Conservation (phyloP, 1,140 invertebrate species). For the Drosophila mauritiana region DNA sequence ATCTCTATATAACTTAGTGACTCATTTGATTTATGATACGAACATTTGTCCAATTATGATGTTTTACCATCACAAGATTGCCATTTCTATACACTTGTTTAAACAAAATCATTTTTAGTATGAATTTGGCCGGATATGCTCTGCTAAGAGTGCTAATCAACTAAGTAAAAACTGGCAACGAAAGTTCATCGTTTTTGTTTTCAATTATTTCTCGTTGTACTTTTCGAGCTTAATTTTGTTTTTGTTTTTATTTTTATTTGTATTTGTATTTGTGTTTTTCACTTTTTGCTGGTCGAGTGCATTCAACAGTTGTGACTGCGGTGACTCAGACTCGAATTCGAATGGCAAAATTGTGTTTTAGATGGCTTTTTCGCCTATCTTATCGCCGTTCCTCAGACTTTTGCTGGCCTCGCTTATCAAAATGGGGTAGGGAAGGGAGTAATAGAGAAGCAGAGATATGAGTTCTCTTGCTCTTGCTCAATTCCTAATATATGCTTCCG, state of each 20-base stretch:
- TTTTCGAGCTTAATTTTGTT: slow-evolving; percentile 9
- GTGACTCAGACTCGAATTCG: slow-evolving; percentile 31
- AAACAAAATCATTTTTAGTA: too few relatives aligned
- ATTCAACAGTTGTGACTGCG: slow-evolving; percentile 37
- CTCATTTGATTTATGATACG: not conserved
- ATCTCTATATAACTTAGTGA: not conserved
- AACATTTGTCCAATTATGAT: not conserved
- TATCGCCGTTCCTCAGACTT: slow-evolving; percentile 39
- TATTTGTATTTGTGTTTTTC: slow-evolving; percentile 10
- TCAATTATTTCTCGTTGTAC: slow-evolving; percentile 40
- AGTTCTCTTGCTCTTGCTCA: slow-evolving; percentile 4
- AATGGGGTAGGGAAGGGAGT: slow-evolving; percentile 8
- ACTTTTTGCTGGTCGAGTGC: slow-evolving; percentile 30
- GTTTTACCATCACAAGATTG: too few relatives aligned
- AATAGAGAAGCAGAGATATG: slow-evolving; percentile 39
- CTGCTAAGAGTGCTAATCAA: not conserved
- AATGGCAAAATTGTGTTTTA: slow-evolving; percentile 29
- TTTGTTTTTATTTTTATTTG: too few relatives aligned
- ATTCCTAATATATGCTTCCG: slow-evolving; percentile 14
- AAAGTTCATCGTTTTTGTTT: slow-evolving; percentile 22
- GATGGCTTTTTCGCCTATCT: slow-evolving; percentile 36
- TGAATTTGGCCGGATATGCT: slow-evolving; percentile 1
- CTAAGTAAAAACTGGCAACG: slow-evolving; percentile 9
- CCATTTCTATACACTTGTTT: too few relatives aligned
- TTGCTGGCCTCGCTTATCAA: slow-evolving; percentile 20